Conservation (phyloP, 2,113 vertebrate genomes). For the Campylomormyrus numenius region DNA sequence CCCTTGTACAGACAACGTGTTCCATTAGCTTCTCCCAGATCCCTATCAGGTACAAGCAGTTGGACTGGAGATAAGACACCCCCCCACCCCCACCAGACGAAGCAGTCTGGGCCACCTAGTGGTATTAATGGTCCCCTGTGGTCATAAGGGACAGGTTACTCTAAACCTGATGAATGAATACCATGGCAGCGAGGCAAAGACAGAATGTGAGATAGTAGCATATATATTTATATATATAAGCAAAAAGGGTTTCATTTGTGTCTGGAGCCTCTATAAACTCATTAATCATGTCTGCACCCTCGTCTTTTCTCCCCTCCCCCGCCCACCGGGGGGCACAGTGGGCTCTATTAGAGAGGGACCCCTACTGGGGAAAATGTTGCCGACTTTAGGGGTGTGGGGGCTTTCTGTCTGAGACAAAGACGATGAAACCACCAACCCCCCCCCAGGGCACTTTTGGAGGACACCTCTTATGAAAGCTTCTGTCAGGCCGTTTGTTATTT, state of each 20-base stretch:
- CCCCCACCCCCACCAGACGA: not conserved
- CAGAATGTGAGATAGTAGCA: slow-evolving; percentile 30
- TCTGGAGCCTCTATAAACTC: slow-evolving; percentile 49
- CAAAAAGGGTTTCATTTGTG: slow-evolving; percentile 51
- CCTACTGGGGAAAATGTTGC: not conserved
- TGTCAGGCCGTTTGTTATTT: not conserved
- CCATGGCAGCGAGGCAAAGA: slow-evolving; percentile 21
- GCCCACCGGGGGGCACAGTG: not conserved
- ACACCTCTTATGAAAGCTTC: not conserved
- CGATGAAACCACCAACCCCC: not conserved
- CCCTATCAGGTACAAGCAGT: not conserved
- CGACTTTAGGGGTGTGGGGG: not conserved
- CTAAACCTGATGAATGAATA: slow-evolving; percentile 60
- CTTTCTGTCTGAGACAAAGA: not conserved
- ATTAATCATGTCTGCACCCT: slow-evolving; percentile 50
- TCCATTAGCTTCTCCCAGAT: not conserved
- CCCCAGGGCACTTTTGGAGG: not conserved
- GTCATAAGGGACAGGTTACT: slow-evolving; percentile 35
- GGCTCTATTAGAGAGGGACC: not conserved
- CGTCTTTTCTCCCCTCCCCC: not conserved
- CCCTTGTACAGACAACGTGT: not conserved
- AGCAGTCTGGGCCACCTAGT: not conserved
- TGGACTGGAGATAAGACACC: not conserved
- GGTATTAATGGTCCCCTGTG: slow-evolving; percentile 21
- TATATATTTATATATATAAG: not conserved